phyloP scores from a whole-genome alignment of 2,113 vertebrate genomes.

The Lamprotornis superbus region DNA sequence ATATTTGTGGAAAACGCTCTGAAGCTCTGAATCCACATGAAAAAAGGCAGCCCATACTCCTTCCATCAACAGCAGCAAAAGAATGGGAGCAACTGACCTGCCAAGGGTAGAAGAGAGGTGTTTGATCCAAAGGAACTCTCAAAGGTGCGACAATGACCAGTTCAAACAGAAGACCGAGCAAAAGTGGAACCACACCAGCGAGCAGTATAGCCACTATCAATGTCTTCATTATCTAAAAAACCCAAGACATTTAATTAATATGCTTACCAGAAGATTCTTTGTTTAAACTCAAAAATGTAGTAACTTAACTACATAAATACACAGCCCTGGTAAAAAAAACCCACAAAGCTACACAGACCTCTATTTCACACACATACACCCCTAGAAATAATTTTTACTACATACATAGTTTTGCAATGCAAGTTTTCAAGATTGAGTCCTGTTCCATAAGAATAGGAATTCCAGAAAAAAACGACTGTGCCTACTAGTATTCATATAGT shows the following conservation, averaged over 20 bases:
- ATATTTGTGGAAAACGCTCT: background rate
- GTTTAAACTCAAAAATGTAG: background rate
- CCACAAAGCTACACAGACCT: background rate
- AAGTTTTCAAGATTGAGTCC: background rate
- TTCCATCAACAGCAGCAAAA: background rate
- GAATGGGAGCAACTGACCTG: conserved; percentile 78
- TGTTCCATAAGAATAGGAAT: background rate
- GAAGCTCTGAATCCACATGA: accelerated
- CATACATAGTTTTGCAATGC: background rate
- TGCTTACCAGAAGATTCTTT: background rate
- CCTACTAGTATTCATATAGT: background rate
- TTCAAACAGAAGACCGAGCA: conserved; percentile 94
- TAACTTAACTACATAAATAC: background rate
- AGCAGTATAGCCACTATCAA: conserved; percentile 92
- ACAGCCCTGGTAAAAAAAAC: background rate
- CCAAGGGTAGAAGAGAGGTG: conserved; percentile 98
- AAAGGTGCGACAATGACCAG: conserved; percentile 95
- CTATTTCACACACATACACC: background rate
- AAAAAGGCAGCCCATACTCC: background rate
- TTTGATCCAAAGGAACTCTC: conserved; percentile 96
- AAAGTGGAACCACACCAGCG: conserved; percentile 91
- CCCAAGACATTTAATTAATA: background rate
- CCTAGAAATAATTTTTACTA: background rate
- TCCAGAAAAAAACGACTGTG: background rate
- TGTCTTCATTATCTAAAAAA: conserved; percentile 92